Evolutionary conservation across 2,113 vertebrate genomes (phyloP), one percentile per base, ranked within the genome.

Genomic region (Phalacrocorax pelagicus): DNA sequence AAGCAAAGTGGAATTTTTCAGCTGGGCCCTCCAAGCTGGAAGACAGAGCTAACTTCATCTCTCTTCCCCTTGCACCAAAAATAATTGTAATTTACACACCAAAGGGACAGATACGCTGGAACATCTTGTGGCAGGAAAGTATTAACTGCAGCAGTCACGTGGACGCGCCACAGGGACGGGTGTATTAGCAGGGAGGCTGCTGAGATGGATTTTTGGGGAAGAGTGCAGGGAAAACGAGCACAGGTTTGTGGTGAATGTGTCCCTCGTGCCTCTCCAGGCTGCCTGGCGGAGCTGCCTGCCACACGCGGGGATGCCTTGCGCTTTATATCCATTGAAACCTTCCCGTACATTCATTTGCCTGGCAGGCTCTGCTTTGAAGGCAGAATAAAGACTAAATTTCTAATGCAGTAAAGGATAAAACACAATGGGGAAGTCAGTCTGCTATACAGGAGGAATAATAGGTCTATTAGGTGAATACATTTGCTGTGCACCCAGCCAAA

Each of bases 401-500:
- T 40, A 51, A 46, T 15, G 80, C 57, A 24, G 75, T 17, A 79
- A 89, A 81, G 67, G 80, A 75, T 84, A 78, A 89, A 80, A 80
- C 34, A 83, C 90, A 86, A 69, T 42, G 84, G 80, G 80, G 66
- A 88, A 95, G 94, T 40, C 15, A 44, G 79, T 62, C 61, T 82
- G 88, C 86, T 90, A 5, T 73, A 42, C 36, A 38, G 74, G 67
- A 81, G 84, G 57, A 85, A 77, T 93, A 83, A 62, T 13, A 63
- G 92, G 30, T 58, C 83, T 80, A 55, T 84, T 49, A 80, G 90
- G 89, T 84, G 77, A 86, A 70, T 44, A 15, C 40, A 23, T 42
- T 95, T 89, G 20, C 89, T 62, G 84, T 62, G 81, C 89, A 88
- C 67, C 73, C 88, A 69, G 89, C 89, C 83, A 92, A 96, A 95